Base-by-base conservation (phyloP, 2,797 vertebrate species). In the Octomys mimax region DNA sequence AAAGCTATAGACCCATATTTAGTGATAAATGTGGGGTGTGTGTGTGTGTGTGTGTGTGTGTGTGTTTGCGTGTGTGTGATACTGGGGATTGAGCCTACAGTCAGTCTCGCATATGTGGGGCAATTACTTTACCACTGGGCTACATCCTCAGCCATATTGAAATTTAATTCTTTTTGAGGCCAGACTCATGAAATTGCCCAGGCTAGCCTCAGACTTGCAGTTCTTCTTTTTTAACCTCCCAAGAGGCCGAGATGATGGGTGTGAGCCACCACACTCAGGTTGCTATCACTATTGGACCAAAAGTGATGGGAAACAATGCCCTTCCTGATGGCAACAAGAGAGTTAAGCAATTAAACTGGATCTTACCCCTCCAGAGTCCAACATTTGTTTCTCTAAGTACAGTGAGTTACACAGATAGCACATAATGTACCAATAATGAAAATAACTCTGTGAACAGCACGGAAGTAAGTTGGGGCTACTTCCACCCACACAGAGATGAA, bases 401-500 rank as follows among this genome's bases (percentile, higher is more conserved):
- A 95, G 96, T 96, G 96, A 96, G 95, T 94, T 97, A 39, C 91
- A 92, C 94, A 96, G 97, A 97, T 89, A 92, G 97, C 94, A 98
- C 96, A 91, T 94, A 89, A 95, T 97, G 97, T 97, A 95, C 96
- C 87, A 80, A 97, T 96, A 96, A 97, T 96, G 97, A 97, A 97
- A 98, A 97, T 97, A 97, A 97, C 97, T 97, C 96, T 96, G 96
- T 66, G 97, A 98, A 97, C 96, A 98, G 97, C 96, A 95, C 52
- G 54, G 96, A 97, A 94, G 96, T 94, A 87, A 97, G 95, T 92
- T 89, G 97, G 93, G 98, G 97, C 94, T 96, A 96, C 95, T 97
- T 95, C 96, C 97, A 89, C 97, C 97, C 97, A 97, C 97, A 88
- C 96, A 73, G 92, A 96, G 79, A 96, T 66, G 83, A 88, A 89